These are phyloP conservation scores for Perizoma affinitatum DNA, from an alignment of 2,888 invertebrate genomes.

Conservation along the genomic window DNA sequence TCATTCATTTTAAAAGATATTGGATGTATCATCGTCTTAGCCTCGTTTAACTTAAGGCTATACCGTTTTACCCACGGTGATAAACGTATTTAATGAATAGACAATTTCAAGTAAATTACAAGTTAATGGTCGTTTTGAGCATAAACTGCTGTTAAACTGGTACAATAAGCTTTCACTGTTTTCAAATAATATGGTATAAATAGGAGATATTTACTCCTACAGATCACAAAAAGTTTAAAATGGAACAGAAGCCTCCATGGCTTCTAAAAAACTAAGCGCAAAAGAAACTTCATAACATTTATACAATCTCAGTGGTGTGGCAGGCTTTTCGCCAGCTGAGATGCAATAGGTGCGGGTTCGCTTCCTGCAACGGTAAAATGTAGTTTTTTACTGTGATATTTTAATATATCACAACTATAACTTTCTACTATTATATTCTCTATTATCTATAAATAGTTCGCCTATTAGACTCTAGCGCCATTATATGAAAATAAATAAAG, in stretches of 20 bases:
- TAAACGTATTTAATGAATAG: constrained; percentile 36
- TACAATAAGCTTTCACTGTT: constrained; percentile 59
- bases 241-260: constrained; percentile 45
- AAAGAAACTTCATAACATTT: constrained; percentile 24
- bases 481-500: too few relatives aligned
- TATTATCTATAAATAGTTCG: too few relatives aligned
- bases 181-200: constrained; percentile 45
- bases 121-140: constrained; percentile 47
- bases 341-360: too few relatives aligned
- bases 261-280: too few relatives aligned
- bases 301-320: too few relatives aligned
- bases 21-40: constrained; percentile 28
- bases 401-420: too few relatives aligned
- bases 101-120: constrained; percentile 53
- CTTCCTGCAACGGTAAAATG: too few relatives aligned
- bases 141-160: constrained; percentile 49
- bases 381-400: too few relatives aligned
- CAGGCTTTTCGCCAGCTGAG: too few relatives aligned
- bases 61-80: constrained; percentile 20
- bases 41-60: constrained; percentile 22
- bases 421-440: too few relatives aligned
- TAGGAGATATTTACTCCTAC: constrained; percentile 45
- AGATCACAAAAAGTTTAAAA: constrained; percentile 49
- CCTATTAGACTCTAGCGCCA: too few relatives aligned
- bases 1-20: constrained; percentile 28